Conservation (phyloP, 2,888 invertebrate genomes). For the Epsilonema sp. region DNA sequence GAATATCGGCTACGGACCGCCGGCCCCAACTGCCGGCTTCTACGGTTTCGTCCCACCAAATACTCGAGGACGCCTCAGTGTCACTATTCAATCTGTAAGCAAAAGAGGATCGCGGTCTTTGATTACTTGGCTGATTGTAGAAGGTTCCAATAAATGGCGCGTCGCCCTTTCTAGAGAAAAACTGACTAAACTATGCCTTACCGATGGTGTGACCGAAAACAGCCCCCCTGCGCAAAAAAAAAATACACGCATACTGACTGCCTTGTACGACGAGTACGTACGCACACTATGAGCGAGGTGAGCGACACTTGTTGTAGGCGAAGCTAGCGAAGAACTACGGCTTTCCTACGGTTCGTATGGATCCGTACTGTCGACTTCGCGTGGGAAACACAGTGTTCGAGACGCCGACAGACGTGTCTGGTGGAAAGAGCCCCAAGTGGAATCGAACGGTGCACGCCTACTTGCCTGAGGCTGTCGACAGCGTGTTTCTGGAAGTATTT, state of each 20-base stretch:
- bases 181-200: too few relatives aligned
- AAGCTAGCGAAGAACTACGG: conserved; percentile 85
- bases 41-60: conserved; percentile 24
- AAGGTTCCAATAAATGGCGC: too few relatives aligned
- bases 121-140: too few relatives aligned
- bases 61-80: conserved; percentile 22
- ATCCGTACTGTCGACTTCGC: conserved; percentile 75
- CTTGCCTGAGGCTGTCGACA: conserved; percentile 65
- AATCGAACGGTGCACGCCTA: conserved; percentile 77
- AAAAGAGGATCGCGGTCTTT: too few relatives aligned
- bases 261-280: too few relatives aligned
- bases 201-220: too few relatives aligned
- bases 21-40: not conserved
- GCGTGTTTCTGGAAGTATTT: conserved; percentile 74
- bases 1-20: too few relatives aligned
- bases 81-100: too few relatives aligned
- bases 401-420: conserved; percentile 79
- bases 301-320: conserved; percentile 37
- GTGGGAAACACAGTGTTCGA: conserved; percentile 86
- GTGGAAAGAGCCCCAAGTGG: conserved; percentile 84
- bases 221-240: too few relatives aligned
- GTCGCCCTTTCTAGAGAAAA: too few relatives aligned
- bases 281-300: too few relatives aligned
- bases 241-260: too few relatives aligned
- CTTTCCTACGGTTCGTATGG: conserved; percentile 78